Base-by-base conservation (phyloP, 1,140 invertebrate genomes). In the Nephila pilipes region DNA sequence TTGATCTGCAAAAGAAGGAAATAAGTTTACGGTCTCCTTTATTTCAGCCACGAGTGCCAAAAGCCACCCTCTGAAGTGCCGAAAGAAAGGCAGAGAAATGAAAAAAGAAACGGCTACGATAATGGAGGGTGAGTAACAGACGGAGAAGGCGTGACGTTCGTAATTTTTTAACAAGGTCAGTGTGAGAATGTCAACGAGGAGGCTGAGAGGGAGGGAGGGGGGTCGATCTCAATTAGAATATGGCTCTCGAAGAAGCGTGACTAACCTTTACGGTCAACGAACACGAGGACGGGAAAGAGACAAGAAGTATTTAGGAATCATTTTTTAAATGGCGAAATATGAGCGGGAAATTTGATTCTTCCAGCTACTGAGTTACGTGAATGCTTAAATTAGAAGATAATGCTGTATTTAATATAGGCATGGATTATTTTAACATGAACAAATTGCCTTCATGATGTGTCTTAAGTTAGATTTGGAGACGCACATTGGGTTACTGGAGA, bases 101-200 rank as follows among this genome's bases (percentile, higher is more conserved):
- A 60, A 63, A 63, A 10, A n/a, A 12, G 6, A 63, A 22, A 58
- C 57, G 20, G 60, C n/a, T 10, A n/a, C 60, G 60, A 63, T 63
- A 63, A 63, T 63, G 60, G 60, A 63, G 60, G n/a, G 25, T 63
- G 60, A 63, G 60, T 63, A 63, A 63, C 60, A 63, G 60, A 63
- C 22, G 60, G 60, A 63, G 60, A 22, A 25, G 25, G n/a, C 25
- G 60, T 63, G 22, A 63, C 60, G 60, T 63, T 63, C 60, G 60
- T 25, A 63, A 10, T 63, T 63, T 60, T 63, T 63, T 22, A 63
- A 63, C 60, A 63, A 63, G 60, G 60, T 63, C 25, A 63, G 60
- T 63, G 60, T 63, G 60, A 8, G 25, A 63, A 63, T 63, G 60
- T 63, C 60, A 63, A n/a, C 60, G 60, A 22, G 20, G 6, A 22